These are phyloP conservation scores for Cecidostiba fungosa DNA, from an alignment of 2,888 invertebrate genomes.

Conservation along the genomic window DNA sequence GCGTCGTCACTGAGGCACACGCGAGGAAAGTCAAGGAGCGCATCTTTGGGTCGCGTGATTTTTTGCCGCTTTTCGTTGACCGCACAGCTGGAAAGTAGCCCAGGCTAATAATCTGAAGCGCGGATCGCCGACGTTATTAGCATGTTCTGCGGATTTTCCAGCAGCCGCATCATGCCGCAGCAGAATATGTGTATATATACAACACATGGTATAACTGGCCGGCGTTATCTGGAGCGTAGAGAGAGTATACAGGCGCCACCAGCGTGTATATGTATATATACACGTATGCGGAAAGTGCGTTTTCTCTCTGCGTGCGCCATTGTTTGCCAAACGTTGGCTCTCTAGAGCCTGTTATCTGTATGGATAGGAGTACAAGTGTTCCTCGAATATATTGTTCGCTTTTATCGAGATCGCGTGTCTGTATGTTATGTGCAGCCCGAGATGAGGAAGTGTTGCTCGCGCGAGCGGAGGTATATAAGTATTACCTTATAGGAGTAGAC, in stretches of 20 bases:
- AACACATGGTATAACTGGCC: constrained; percentile 21
- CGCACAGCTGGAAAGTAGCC: constrained; percentile 29
- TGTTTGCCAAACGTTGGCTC: not conserved
- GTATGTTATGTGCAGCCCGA: not conserved
- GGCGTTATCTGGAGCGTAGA: constrained; percentile 31
- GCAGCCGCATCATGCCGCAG: not conserved
- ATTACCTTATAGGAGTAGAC: not conserved
- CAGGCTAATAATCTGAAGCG: constrained; percentile 22
- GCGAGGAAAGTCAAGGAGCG: not conserved
- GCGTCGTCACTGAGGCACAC: not conserved
- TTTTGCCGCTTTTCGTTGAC: not conserved
- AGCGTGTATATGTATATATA: not conserved
- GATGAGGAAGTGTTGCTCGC: not conserved
- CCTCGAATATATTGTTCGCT: not conserved
- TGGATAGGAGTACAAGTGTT: not conserved
- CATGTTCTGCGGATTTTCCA: constrained; percentile 17
- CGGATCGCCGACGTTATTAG: constrained; percentile 13
- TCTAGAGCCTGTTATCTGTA: not conserved
- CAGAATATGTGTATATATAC: not conserved
- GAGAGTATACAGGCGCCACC: not conserved
- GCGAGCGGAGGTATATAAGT: not conserved
- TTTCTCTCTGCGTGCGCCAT: constrained; percentile 17
- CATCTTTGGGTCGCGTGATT: constrained; percentile 1
- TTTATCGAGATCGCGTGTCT: constrained; percentile 8
- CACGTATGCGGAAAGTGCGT: not conserved